Percentiles rank a stretch among this genome's conserved stretches.
Conservation (phyloP, 2,888 invertebrate genomes). For the Dryobota labecula region DNA sequence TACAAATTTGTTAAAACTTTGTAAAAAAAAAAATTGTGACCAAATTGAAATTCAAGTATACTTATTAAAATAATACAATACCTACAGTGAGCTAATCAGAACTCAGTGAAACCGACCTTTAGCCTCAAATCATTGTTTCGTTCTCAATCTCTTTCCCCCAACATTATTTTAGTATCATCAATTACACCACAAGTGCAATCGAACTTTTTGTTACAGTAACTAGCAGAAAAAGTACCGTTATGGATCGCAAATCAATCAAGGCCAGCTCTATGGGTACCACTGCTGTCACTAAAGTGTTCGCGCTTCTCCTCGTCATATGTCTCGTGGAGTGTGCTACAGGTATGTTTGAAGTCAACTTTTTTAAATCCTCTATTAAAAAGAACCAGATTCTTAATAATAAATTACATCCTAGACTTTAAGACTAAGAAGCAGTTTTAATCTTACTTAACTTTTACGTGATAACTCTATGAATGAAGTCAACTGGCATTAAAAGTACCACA, state of each 20-base stretch:
- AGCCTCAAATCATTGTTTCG: too few species aligned
- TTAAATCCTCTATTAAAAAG: neutral
- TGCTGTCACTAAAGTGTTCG: slow-evolving; percentile 81
- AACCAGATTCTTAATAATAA: neutral
- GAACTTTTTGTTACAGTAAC: slow-evolving; percentile 65
- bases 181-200: neutral
- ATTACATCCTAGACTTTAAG: neutral
- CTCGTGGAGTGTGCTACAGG: slow-evolving; percentile 91
- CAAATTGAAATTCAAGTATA: too few species aligned
- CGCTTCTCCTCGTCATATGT: slow-evolving; percentile 89
- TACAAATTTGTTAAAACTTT: too few species aligned
- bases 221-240: slow-evolving; percentile 48
- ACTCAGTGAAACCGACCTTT: neutral
- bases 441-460: neutral
- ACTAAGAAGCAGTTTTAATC: neutral
- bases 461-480: neutral
- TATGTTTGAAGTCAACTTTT: slow-evolving; percentile 65
- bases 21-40: too few species aligned
- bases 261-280: slow-evolving; percentile 66
- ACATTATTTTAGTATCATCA: neutral
- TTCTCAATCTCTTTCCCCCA: neutral
- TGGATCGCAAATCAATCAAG: slow-evolving; percentile 69
- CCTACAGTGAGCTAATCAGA: neutral
- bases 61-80: too few species aligned
- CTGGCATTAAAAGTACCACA: slow-evolving; percentile 1